Percentiles rank a stretch among this genome's conserved stretches.
Evolutionary conservation across 2,113 vertebrate species (phyloP).

Genomic region (Salminus brasiliensis): DNA sequence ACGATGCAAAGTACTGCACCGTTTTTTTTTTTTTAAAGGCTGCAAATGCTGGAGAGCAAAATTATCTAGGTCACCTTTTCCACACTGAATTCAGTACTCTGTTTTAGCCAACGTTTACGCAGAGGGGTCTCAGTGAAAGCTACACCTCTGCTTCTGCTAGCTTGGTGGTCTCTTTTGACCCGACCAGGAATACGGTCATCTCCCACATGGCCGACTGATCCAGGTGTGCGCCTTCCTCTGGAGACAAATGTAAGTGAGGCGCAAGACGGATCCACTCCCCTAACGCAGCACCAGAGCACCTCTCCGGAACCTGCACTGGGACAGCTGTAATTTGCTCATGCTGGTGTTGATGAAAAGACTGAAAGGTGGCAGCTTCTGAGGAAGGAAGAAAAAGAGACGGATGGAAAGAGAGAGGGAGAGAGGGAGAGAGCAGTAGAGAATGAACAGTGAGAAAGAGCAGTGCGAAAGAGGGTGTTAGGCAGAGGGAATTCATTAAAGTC

Average conservation of each 20-base stretch:
- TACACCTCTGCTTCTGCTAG: background rate
- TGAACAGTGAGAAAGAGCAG: conserved; percentile 56
- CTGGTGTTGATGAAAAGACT: conserved; percentile 39
- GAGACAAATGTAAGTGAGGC: conserved; percentile 60
- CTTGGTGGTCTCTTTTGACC: no score
- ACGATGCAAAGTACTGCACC: background rate
- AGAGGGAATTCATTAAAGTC: conserved; percentile 76
- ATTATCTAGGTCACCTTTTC: background rate
- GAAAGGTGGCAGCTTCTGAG: conserved; percentile 43
- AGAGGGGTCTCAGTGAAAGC: background rate
- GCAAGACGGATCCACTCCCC: conserved; percentile 60
- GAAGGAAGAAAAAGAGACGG: conserved; percentile 23
- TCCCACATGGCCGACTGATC: background rate
- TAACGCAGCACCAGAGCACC: conserved; percentile 58
- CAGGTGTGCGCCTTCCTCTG: background rate
- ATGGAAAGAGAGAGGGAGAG: conserved; percentile 2
- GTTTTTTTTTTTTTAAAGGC: background rate
- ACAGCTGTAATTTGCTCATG: conserved; percentile 60
- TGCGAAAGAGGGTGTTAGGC: conserved; percentile 63
- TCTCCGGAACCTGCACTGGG: conserved; percentile 35
- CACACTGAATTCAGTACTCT: background rate
- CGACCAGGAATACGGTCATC: background rate
- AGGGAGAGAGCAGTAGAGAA: conserved; percentile 34
- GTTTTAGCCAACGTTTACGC: background rate
- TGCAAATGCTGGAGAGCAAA: conserved; percentile 1